Base-by-base conservation (phyloP, 2,113 vertebrate species). In the Malurus cyaneus region DNA sequence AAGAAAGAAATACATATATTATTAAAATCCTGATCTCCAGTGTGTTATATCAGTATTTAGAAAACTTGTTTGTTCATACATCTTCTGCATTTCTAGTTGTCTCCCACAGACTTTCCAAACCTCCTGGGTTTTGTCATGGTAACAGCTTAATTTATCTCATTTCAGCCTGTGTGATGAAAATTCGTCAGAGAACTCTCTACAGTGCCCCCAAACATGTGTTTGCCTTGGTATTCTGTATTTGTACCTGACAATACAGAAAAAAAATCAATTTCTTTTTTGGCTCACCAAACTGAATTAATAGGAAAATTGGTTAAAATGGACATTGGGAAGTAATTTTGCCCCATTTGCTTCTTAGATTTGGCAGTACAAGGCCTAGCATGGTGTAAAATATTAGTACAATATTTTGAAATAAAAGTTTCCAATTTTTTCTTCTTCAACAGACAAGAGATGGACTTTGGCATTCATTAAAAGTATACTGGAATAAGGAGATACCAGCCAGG, bases 131-230 rank as follows among this genome's bases (percentile, higher is more conserved):
- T 95, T 86, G 78, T 96, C 62, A 69, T 81, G 56, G 52, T 89
- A 96, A 95, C 95, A 82, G 41, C 92, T 95, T 97, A 95, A 97
- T 97, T 96, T 96, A 89, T 96, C 86, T 96, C 50, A 95, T 96
- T 98, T 94, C 80, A 52, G 15, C n/a, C n/a, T 86, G 13, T 81
- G 24, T 83, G 62, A 88, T 95, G 80, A 95, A 87, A 97, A 92
- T 95, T 81, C 80, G 49, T 74, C 82, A 94, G 56, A 78, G 42
- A 93, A 81, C 26, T 93, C 44, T 92, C 44, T 78, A 59, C 50
- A 67, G 42, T 89, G 61, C 77, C 59, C 16, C 59, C 42, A 65
- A 82, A 94, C 18, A 87, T 92, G 87, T 88, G 36, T 91, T 96
- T 94, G 28, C 53, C 92, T 86, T 77, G 18, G 26, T 78, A 89